Conservation (phyloP, 2,113 vertebrate species). For the Corythornis vintsioides region DNA sequence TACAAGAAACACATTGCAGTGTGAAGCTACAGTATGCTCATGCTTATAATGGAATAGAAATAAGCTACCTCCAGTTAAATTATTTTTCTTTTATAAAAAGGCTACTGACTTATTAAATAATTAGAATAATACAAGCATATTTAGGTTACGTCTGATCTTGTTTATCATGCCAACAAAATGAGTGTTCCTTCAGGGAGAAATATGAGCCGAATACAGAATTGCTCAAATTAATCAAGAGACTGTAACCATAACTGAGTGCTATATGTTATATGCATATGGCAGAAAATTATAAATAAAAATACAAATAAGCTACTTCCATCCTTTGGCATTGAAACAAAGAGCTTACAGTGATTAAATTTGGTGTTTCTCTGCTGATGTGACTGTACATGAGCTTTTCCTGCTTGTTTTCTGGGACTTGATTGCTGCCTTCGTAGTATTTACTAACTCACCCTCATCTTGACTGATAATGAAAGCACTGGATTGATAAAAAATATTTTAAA, state of each 20-base stretch:
- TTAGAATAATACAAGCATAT: background rate
- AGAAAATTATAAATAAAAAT: background rate
- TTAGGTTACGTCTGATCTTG: background rate
- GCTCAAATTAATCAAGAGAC: background rate
- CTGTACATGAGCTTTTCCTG: constrained; percentile 39
- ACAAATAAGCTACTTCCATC: background rate
- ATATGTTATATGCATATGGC: background rate
- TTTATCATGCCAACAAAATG: background rate
- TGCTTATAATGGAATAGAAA: background rate
- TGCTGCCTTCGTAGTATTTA: constrained; percentile 33
- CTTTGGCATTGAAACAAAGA: background rate
- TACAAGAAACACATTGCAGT: background rate
- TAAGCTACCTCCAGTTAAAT: background rate
- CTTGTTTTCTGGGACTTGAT: constrained; percentile 36
- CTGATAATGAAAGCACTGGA: constrained; percentile 61
- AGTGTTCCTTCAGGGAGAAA: background rate
- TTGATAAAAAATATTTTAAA: constrained; percentile 62
- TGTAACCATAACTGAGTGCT: background rate
- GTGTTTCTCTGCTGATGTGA: background rate
- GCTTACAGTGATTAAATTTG: background rate
- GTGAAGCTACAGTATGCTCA: background rate
- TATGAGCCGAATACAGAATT: background rate
- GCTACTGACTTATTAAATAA: background rate
- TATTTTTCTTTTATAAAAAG: background rate
- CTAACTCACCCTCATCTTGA: constrained; percentile 45